phyloP scores from a whole-genome alignment of 2,797 vertebrate species.

The Acipenser oxyrinchus region DNA sequence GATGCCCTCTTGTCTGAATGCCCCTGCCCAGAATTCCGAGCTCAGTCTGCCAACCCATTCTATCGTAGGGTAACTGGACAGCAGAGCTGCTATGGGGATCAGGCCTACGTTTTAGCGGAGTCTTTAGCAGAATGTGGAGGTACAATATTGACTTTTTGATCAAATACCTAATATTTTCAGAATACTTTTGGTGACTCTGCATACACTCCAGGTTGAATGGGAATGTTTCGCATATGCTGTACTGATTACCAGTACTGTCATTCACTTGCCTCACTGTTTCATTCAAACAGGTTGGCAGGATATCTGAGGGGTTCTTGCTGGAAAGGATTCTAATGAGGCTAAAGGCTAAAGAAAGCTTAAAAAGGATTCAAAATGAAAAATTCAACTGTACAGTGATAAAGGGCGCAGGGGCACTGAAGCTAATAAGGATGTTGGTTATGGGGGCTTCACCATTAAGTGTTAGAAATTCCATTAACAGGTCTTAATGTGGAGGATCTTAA shows the following conservation, averaged over 20 bases:
- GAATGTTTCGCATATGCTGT: too few species aligned
- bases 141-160: constrained; percentile 12
- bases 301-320: too few species aligned
- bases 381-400: not conserved
- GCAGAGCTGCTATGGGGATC: constrained; percentile 61
- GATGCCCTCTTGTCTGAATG: constrained; percentile 43
- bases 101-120: constrained; percentile 52
- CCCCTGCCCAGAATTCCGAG: constrained; percentile 50
- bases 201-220: too few species aligned
- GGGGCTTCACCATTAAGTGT: not conserved
- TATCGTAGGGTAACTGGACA: constrained; percentile 50
- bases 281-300: too few species aligned
- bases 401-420: not conserved
- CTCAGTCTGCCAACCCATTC: constrained; percentile 55
- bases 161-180: too few species aligned
- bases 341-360: too few species aligned
- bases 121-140: constrained; percentile 53
- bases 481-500: constrained; percentile 54
- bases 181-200: too few species aligned
- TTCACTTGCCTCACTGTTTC: too few species aligned
- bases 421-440: not conserved
- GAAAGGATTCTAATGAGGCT: too few species aligned
- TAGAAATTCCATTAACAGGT: constrained; percentile 30
- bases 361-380: not conserved
- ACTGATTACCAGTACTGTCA: too few species aligned